Conservation (phyloP, 2,113 vertebrate species). For the Pristiophorus japonicus region DNA sequence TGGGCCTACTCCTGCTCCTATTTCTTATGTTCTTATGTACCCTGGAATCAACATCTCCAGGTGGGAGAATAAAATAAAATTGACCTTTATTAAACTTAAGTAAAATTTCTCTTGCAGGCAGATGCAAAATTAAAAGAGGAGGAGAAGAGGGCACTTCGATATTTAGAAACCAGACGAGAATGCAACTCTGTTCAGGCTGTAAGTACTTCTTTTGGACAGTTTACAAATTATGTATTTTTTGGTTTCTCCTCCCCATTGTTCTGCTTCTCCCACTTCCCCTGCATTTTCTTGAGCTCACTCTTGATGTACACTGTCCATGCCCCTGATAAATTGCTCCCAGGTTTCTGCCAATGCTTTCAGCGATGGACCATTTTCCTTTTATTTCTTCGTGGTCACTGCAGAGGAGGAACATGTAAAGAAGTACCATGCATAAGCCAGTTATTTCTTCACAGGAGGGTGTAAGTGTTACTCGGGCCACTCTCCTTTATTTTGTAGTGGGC, state of each 20-base stretch:
- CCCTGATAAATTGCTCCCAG: neutral
- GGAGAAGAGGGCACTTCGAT: constrained; percentile 90
- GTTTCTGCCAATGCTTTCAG: neutral
- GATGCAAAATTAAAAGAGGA: constrained; percentile 97
- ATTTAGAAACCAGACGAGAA: constrained; percentile 94
- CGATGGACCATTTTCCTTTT: too few species aligned
- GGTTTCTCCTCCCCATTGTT: neutral
- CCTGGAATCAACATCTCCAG: neutral
- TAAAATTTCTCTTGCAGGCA: constrained; percentile 68
- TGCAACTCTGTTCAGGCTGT: constrained; percentile 98
- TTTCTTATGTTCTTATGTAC: too few species aligned
- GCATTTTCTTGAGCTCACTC: neutral
- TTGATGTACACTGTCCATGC: neutral
- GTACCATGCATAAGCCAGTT: neutral
- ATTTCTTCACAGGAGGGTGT: neutral
- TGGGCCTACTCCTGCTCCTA: too few species aligned
- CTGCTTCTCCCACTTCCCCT: neutral
- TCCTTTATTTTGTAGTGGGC: neutral
- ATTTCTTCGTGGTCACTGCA: neutral
- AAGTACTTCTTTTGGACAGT: constrained; percentile 53
- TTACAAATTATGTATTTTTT: neutral
- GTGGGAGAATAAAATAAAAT: neutral
- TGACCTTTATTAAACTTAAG: neutral
- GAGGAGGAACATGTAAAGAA: neutral
- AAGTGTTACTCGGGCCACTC: neutral